A percentile compares a stretch with the other conserved stretches of the same genome.
phyloP scores from a whole-genome alignment of 2,113 vertebrate genomes.

The Actenoides hombroni region DNA sequence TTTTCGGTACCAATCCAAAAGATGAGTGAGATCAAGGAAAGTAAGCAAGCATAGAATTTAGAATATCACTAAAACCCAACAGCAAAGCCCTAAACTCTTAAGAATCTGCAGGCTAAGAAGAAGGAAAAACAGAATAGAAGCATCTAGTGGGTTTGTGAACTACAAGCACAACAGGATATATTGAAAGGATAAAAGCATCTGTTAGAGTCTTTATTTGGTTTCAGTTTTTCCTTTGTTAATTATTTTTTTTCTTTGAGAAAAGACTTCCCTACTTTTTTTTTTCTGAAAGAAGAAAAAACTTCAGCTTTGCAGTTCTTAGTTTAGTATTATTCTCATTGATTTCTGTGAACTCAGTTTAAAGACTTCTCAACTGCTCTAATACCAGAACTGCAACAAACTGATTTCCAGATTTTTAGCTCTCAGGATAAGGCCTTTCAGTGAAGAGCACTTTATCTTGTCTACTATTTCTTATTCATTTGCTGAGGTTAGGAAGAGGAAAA shows the following conservation, averaged over 20 bases:
- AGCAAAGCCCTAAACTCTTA: neutral
- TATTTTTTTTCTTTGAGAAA: neutral
- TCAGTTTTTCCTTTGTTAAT: neutral
- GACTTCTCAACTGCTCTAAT: neutral
- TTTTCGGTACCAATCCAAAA: neutral
- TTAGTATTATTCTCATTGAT: neutral
- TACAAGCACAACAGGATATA: neutral
- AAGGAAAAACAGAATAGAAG: neutral
- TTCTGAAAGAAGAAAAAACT: neutral
- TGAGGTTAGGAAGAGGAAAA: neutral
- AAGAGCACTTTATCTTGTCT: neutral
- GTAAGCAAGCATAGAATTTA: neutral
- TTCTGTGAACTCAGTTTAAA: neutral
- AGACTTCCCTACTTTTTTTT: neutral
- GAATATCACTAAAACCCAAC: neutral
- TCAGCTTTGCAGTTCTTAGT: neutral
- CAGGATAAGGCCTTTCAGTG: neutral
- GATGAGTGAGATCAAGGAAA: neutral
- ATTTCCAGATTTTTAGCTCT: neutral
- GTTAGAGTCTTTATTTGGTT: neutral
- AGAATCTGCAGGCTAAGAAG: neutral
- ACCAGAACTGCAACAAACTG: neutral
- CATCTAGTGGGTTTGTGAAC: neutral
- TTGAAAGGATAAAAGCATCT: neutral
- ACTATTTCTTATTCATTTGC: neutral